Evolutionary conservation across 2,888 invertebrate species (phyloP).

Genomic region (Ommatoiulus sabulosus): DNA sequence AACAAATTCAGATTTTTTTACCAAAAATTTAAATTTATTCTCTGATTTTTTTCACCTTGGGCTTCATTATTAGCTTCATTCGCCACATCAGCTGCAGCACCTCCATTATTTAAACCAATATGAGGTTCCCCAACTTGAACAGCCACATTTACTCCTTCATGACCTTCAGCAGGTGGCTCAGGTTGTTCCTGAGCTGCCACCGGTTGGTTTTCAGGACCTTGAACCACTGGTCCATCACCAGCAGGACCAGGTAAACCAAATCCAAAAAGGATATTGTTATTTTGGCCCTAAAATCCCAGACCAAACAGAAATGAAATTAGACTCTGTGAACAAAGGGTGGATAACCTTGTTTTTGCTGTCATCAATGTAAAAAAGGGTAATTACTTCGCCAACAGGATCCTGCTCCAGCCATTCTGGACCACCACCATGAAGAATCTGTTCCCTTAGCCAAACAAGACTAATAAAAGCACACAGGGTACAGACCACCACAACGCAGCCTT

Average conservation of each 20-base stretch:
- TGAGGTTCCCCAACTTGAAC: slow-evolving; percentile 36
- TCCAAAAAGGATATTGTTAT: slow-evolving; percentile 51
- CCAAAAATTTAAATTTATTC: background rate
- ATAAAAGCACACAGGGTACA: slow-evolving; percentile 97
- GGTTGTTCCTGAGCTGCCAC: background rate
- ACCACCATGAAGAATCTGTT: slow-evolving; percentile 97
- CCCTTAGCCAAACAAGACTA: slow-evolving; percentile 95
- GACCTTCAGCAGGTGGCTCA: background rate
- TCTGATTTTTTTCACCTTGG: slow-evolving; percentile 64
- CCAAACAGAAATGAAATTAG: background rate
- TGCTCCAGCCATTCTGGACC: slow-evolving; percentile 96
- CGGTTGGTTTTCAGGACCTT: slow-evolving; percentile 21
- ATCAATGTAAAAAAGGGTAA: background rate
- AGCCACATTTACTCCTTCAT: background rate
- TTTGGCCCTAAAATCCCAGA: slow-evolving; percentile 16
- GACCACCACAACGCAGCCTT: slow-evolving; percentile 96
- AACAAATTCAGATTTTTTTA: background rate
- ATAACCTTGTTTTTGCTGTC: too few species aligned
- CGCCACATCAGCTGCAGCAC: slow-evolving; percentile 31
- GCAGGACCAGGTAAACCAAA: slow-evolving; percentile 47
- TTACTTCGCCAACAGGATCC: slow-evolving; percentile 67
- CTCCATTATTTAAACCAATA: background rate
- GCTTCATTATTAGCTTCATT: slow-evolving; percentile 60
- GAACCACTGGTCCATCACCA: background rate
- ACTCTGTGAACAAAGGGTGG: background rate